Evolutionary conservation across 2,888 invertebrate species (phyloP), one percentile per base, ranked within the genome.

Genomic region (Mellilla xanthometata): DNA sequence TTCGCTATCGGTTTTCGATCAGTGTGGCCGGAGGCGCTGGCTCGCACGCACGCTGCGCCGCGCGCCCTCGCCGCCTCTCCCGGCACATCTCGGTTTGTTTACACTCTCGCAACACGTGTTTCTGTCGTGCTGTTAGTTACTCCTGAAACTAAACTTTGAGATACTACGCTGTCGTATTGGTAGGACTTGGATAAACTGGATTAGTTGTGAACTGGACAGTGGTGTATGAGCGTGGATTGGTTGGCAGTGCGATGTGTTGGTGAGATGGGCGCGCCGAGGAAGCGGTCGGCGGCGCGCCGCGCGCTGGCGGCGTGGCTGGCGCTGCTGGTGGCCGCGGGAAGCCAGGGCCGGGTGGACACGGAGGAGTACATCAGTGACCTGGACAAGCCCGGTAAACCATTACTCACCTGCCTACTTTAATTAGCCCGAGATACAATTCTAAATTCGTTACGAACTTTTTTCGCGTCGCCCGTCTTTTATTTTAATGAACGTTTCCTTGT

Each of bases 341-440:
- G 80, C 65, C 67, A 82, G 64, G 82, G 81, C 48, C 88, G 87
- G 66, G 79, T 90, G 60, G 91, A 90, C 51, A 90, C 91, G 10
- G 90, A 84, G 58, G 85, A 90, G 56, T 86, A 88, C 54, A 90
- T 91, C 59, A 91, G 91, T 60, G 91, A 91, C 56, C 75, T 92
- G 56, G 91, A 92, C 60, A 90, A 88, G 62, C 92, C 92, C 60
- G 85, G 92, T 91, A 68, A 88, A 53, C 15, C 7, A 19, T 9
- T 12, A 35, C 26, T 38, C 27, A 47, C 36, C 39, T 36, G 38
- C n/a, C 23, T 13, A 28, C 24, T 83, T 72, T 27, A 43, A 38
- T 47, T 47, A 45, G 12, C 13, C 15, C 33, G 27, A 34, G 28
- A 27, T 24, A 12, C 3, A 12, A 12, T n/a, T 3, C 28, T 33